Percentiles rank a stretch among this genome's conserved stretches.
Evolutionary conservation across 2,113 vertebrate species (phyloP).

Genomic region (Grammomys surdaster): DNA sequence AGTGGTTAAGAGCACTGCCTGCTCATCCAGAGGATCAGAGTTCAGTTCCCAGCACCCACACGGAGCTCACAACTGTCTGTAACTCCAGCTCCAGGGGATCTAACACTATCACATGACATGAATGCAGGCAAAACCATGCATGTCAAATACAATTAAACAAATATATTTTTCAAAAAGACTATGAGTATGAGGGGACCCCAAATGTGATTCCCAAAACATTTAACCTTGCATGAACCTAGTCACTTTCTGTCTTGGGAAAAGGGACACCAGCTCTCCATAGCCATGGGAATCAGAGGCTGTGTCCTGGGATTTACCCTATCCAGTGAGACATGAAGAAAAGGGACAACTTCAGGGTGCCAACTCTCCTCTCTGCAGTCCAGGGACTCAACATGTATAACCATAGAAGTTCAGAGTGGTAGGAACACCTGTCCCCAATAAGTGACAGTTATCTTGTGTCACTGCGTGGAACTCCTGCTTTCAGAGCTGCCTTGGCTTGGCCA

Average conservation of each 20-base stretch:
- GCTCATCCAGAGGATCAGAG: background rate
- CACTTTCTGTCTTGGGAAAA: background rate
- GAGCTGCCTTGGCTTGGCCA: background rate
- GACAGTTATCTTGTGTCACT: background rate
- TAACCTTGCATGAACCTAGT: background rate
- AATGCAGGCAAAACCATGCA: background rate
- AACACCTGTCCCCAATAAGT: background rate
- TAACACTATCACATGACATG: background rate
- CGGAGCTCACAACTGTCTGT: background rate
- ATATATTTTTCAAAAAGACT: background rate
- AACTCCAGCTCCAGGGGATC: background rate
- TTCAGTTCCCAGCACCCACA: background rate
- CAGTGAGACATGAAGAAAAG: background rate
- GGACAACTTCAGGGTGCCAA: background rate
- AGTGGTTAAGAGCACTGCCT: background rate
- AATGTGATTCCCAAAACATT: background rate
- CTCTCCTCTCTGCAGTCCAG: background rate
- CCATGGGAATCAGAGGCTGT: background rate
- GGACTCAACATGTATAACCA: background rate
- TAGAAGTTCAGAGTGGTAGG: background rate
- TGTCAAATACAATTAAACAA: background rate
- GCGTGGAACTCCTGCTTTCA: fast-evolving
- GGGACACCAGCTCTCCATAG: background rate
- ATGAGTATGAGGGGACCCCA: background rate
- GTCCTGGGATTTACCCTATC: background rate